Evolutionary conservation across 2,888 invertebrate species (phyloP).

Genomic region (Eristalis arbustorum): DNA sequence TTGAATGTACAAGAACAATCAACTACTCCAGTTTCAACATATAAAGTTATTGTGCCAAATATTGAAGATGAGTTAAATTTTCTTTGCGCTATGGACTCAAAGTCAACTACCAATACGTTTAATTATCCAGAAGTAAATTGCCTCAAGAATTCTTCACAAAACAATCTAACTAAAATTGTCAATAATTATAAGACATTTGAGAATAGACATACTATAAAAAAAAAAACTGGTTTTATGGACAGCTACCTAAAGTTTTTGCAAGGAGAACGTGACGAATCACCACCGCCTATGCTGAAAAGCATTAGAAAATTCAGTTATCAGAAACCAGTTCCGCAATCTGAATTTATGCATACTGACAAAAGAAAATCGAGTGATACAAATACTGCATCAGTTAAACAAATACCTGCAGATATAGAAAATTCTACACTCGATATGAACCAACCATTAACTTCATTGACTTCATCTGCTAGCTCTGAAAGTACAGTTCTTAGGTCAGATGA

Average conservation of each 20-base stretch:
- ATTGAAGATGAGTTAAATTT: slow-evolving; percentile 94
- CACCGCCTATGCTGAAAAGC: slow-evolving; percentile 83
- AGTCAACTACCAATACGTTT: slow-evolving; percentile 61
- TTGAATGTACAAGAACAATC: not conserved
- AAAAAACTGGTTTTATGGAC: slow-evolving; percentile 88
- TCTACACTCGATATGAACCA: slow-evolving; percentile 75
- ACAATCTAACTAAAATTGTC: not conserved
- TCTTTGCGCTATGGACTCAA: slow-evolving; percentile 81
- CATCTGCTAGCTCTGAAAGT: slow-evolving; percentile 77
- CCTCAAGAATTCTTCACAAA: slow-evolving; percentile 8
- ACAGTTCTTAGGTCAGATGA: slow-evolving; percentile 73
- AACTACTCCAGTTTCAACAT: slow-evolving; percentile 81
- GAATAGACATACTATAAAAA: slow-evolving; percentile 70
- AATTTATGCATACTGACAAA: slow-evolving; percentile 27
- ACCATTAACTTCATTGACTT: slow-evolving; percentile 80
- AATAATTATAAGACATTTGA: slow-evolving; percentile 32
- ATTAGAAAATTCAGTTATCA: slow-evolving; percentile 78
- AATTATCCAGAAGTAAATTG: slow-evolving; percentile 62
- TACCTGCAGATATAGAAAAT: slow-evolving; percentile 3
- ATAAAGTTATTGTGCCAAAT: slow-evolving; percentile 93
- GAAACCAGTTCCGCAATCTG: slow-evolving; percentile 60
- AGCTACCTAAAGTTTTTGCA: slow-evolving; percentile 89
- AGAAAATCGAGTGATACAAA: slow-evolving; percentile 38
- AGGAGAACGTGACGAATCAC: slow-evolving; percentile 90
- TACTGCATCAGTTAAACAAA: not conserved